phyloP scores from a whole-genome alignment of 2,888 invertebrate genomes.

The Odontomyia ornata region DNA sequence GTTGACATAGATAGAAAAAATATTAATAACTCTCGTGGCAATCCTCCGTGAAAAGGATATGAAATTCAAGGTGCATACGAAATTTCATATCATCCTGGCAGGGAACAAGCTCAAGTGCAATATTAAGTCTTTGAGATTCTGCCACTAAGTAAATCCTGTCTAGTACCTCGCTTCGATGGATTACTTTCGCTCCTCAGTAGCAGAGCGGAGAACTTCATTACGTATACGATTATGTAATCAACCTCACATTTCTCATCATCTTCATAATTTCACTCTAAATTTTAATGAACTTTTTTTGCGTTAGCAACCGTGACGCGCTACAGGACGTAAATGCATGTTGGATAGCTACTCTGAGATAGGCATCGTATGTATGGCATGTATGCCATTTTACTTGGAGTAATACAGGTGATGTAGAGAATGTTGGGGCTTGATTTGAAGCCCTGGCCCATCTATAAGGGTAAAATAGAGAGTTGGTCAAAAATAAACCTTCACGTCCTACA shows the following conservation, averaged over 20 bases:
- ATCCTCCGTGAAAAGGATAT: neutral
- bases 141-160: neutral
- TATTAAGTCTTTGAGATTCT: neutral
- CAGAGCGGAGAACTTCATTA: neutral
- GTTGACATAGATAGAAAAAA: neutral
- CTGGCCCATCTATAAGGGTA: too few relatives aligned
- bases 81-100: neutral
- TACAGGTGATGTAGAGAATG: too few relatives aligned
- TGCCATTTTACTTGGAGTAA: too few relatives aligned
- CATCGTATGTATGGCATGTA: too few relatives aligned
- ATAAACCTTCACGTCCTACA: too few relatives aligned
- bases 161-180: neutral
- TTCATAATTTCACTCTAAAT: slow-evolving; percentile 38
- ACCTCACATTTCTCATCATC: slow-evolving; percentile 23
- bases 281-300: slow-evolving; percentile 34
- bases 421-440: too few relatives aligned
- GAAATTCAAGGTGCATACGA: neutral
- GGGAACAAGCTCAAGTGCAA: neutral
- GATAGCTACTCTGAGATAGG: too few relatives aligned
- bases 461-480: too few relatives aligned
- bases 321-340: neutral
- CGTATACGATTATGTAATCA: slow-evolving; percentile 22
- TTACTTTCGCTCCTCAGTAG: neutral
- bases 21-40: neutral
- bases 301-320: neutral